Conservation (phyloP, 2,113 vertebrate species). For the Myxocyprinus asiaticus region DNA sequence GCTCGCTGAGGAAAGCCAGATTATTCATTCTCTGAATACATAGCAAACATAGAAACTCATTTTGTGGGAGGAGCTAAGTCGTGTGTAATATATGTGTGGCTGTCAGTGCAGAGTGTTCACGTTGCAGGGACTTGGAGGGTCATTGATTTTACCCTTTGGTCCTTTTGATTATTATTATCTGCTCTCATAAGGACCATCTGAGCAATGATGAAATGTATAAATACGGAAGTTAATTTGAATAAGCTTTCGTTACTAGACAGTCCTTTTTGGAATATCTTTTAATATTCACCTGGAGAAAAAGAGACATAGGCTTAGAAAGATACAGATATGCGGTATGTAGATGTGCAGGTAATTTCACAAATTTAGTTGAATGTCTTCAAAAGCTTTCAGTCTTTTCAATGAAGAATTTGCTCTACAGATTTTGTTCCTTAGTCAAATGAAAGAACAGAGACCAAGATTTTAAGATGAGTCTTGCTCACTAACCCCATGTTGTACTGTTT, state of each 20-base stretch:
- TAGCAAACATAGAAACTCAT: conserved; percentile 17
- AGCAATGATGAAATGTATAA: conserved; percentile 23
- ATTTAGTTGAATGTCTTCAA: conserved; percentile 41
- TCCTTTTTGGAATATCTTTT: conserved; percentile 40
- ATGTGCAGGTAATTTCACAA: conserved; percentile 50
- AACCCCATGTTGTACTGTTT: conserved; percentile 7
- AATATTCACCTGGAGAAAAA: conserved; percentile 44
- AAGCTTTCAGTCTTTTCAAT: conserved; percentile 28
- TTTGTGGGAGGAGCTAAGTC: conserved; percentile 14
- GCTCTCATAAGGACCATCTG: conserved; percentile 19
- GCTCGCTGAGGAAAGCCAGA: background rate
- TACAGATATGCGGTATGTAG: conserved; percentile 38
- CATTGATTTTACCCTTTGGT: conserved; percentile 26
- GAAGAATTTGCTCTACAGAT: conserved; percentile 15
- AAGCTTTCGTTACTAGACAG: conserved; percentile 16
- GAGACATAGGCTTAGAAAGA: conserved; percentile 34
- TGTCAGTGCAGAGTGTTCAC: background rate
- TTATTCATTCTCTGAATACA: conserved; percentile 38
- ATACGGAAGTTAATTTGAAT: conserved; percentile 41
- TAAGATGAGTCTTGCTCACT: conserved; percentile 1
- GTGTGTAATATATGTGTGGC: background rate
- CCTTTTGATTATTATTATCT: conserved; percentile 30
- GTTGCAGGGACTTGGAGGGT: conserved; percentile 21
- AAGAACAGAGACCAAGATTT: background rate
- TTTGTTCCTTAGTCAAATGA: conserved; percentile 23